Percentiles rank a stretch among this genome's conserved stretches.
Evolutionary conservation across 2,888 invertebrate species (phyloP).

Genomic region (Leucophora obtusa): DNA sequence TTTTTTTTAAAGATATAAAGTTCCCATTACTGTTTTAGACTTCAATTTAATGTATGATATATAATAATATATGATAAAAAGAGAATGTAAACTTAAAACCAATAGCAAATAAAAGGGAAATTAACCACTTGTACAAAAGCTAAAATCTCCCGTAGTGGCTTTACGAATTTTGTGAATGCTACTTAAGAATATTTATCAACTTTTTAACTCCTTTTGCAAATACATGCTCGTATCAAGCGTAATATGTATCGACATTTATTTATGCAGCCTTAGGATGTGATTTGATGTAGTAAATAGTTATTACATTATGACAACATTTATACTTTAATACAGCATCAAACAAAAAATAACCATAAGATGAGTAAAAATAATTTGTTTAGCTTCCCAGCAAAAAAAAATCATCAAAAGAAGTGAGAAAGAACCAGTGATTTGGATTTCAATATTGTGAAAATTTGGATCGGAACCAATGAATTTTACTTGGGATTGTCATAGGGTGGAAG

Average conservation of each 20-base stretch:
- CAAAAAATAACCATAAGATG: too few species aligned
- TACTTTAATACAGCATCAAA: neutral
- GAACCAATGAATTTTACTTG: too few species aligned
- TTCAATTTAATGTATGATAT: neutral
- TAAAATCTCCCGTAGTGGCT: neutral
- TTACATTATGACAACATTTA: neutral
- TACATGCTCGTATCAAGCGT: neutral
- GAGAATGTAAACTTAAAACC: slow-evolving; percentile 17
- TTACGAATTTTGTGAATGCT: neutral
- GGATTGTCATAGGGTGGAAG: too few species aligned
- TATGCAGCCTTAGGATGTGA: slow-evolving; percentile 6
- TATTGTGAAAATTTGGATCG: too few species aligned
- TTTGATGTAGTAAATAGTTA: slow-evolving; percentile 6
- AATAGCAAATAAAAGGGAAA: slow-evolving; percentile 9
- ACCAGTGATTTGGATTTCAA: too few species aligned
- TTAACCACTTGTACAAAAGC: neutral
- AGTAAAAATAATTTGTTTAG: too few species aligned
- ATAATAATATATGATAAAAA: neutral
- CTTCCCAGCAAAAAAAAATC: too few species aligned
- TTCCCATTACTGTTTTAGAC: slow-evolving; percentile 22
- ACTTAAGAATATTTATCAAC: slow-evolving; percentile 14
- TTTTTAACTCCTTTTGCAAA: neutral
- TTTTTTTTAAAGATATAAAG: slow-evolving; percentile 42
- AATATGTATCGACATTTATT: slow-evolving; percentile 15
- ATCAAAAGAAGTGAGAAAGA: too few species aligned